Evolutionary conservation across 2,113 vertebrate species (phyloP), one percentile per base, ranked within the genome.

Genomic region (Tichodroma muraria): DNA sequence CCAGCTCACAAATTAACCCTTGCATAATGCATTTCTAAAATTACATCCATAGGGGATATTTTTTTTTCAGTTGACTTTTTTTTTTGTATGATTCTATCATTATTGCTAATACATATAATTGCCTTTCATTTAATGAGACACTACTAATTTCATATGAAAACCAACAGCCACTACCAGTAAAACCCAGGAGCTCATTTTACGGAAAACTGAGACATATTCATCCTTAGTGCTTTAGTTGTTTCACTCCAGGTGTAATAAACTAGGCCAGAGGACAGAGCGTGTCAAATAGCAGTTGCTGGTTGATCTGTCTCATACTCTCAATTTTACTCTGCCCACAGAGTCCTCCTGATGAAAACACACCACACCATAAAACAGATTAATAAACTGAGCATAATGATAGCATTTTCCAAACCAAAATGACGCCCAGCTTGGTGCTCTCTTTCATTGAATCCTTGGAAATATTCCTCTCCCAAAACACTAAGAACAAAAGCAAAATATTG

Each of bases 1-100:
- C 0, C 56, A 68, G 78, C 61, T 94, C 91, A 76, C 94, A 96
- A 95, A 97, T 97, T 97, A 97, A 96, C 95, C 93, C 77, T 97
- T 97, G 92, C 77, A 94, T 94, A 95, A 94, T 90, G 69, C 7
- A 11, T 86, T 96, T 91, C 82, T 91, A 92, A 95, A 94, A 95
- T 97, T 93, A 84, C 71, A 88, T 85, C 88, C 86, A 84, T 68
- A 50, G 91, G 80, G 79, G 45, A 76, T 61, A 79, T 35, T 72
- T 93, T 88, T 88, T 94, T 60, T n/a, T n/a, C n/a, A 14, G 53
- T 60, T 44, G 49, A 20, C 15, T 37, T 56, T 47, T 71, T 78
- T 38, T 86, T 44, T 40, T 27, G 5, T 52, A 70, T 69, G 84
- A 90, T 94, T 85, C 93, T 85, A 54, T 94, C 90, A 79, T 82